Evolutionary conservation across 2,888 invertebrate genomes (phyloP).

Genomic region (Belgica antarctica): DNA sequence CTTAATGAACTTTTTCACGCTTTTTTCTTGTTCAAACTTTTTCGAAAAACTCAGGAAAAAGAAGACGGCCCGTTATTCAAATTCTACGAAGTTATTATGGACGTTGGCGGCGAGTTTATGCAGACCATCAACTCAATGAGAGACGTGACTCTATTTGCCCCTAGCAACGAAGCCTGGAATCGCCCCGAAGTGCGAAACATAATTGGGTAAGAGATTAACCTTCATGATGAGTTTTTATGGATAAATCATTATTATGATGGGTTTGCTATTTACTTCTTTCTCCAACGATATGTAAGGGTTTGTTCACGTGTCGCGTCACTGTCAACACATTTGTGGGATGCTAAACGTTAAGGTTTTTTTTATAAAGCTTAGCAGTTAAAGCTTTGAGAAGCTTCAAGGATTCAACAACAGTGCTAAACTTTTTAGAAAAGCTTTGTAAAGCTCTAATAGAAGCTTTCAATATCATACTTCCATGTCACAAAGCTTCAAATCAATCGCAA

Average conservation of each 20-base stretch:
- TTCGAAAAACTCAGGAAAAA: slow-evolving; percentile 62
- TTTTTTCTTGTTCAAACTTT: slow-evolving; percentile 33
- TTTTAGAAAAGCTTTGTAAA: too few species aligned
- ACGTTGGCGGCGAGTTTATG: slow-evolving; percentile 72
- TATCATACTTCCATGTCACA: too few species aligned
- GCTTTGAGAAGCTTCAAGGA: too few species aligned
- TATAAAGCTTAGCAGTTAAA: too few species aligned
- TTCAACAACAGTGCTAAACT: too few species aligned
- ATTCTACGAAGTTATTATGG: slow-evolving; percentile 78
- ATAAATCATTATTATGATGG: slow-evolving; percentile 5
- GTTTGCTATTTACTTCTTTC: slow-evolving; percentile 3
- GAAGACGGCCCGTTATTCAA: slow-evolving; percentile 74
- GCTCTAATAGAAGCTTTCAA: too few species aligned
- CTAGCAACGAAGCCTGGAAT: slow-evolving; percentile 83
- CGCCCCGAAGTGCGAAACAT: slow-evolving; percentile 71
- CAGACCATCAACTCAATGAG: slow-evolving; percentile 67
- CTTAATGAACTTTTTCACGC: neutral
- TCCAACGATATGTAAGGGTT: too few species aligned
- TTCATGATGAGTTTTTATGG: slow-evolving; percentile 28
- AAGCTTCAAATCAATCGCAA: too few species aligned
- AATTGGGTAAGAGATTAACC: slow-evolving; percentile 56
- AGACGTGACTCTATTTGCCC: slow-evolving; percentile 83
- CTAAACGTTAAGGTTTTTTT: too few species aligned
- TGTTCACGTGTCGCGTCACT: too few species aligned
- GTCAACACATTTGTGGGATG: too few species aligned